A percentile compares a stretch with the other conserved stretches of the same genome.
Evolutionary conservation across 2,113 vertebrate species (phyloP).

Genomic region (Columbina picui): DNA sequence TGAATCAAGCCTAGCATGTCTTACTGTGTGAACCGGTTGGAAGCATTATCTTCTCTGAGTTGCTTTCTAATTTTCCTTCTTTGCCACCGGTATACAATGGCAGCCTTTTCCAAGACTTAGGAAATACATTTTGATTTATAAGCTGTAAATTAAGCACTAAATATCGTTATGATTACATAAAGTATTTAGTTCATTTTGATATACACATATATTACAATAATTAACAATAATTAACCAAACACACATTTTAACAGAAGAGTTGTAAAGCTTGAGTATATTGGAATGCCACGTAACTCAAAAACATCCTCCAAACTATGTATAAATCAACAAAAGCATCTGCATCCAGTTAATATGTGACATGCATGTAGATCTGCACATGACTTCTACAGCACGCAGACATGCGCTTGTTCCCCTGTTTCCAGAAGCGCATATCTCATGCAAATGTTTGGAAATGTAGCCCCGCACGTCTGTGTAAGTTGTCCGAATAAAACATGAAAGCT

Average conservation of each 20-base stretch:
- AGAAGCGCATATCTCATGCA: conserved; percentile 23
- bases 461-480: conserved; percentile 26
- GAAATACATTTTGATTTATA: conserved; percentile 27
- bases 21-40: conserved; percentile 7
- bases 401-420: not conserved
- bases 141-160: conserved; percentile 34
- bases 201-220: not conserved
- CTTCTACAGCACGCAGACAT: not conserved
- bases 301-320: not conserved
- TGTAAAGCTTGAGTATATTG: conserved; percentile 1
- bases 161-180: conserved; percentile 22
- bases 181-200: conserved; percentile 33
- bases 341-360: not conserved
- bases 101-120: conserved; percentile 13
- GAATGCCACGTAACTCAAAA: not conserved
- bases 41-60: not conserved
- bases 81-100: not conserved
- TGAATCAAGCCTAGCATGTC: not conserved
- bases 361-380: not conserved
- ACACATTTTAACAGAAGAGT: not conserved
- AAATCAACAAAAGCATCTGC: not conserved
- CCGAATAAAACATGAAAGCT: conserved; percentile 50
- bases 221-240: conserved; percentile 1
- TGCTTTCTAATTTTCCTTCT: not conserved
- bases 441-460: conserved; percentile 45